Evolutionary conservation across 2,888 invertebrate genomes (phyloP).

Genomic region (Troilus luridus): DNA sequence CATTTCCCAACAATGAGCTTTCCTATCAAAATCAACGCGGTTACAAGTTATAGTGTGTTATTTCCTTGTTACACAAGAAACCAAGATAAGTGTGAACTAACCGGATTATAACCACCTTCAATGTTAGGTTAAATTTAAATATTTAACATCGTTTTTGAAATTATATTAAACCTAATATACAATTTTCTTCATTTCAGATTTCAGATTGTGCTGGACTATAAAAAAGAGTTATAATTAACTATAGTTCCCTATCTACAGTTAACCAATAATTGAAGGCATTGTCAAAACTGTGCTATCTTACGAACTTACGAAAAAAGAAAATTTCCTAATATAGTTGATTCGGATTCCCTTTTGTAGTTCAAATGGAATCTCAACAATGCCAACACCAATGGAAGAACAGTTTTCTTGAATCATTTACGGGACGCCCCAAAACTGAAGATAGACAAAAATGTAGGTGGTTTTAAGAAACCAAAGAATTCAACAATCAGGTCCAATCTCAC

Average conservation of each 20-base stretch:
- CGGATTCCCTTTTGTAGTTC: neutral
- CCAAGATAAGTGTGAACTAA: neutral
- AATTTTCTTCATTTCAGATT: no score
- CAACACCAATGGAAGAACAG: neutral
- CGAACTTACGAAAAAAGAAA: neutral
- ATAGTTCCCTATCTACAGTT: no score
- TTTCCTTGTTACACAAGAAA: neutral
- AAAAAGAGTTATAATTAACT: no score
- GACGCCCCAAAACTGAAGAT: neutral
- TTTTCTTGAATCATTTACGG: neutral
- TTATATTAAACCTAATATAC: no score
- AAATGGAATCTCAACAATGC: neutral
- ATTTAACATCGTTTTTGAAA: no score
- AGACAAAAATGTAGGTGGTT: neutral
- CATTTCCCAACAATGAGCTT: neutral
- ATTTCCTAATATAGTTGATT: neutral
- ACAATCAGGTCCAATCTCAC: neutral
- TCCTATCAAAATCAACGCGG: neutral
- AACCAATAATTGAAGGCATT: no score
- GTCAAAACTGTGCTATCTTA: no score
- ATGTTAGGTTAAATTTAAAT: neutral
- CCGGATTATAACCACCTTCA: neutral
- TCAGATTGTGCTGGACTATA: no score
- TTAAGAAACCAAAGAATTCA: neutral
- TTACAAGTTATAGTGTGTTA: neutral